Base-by-base conservation (phyloP, 2,113 vertebrate species). In the Bos indicus region DNA sequence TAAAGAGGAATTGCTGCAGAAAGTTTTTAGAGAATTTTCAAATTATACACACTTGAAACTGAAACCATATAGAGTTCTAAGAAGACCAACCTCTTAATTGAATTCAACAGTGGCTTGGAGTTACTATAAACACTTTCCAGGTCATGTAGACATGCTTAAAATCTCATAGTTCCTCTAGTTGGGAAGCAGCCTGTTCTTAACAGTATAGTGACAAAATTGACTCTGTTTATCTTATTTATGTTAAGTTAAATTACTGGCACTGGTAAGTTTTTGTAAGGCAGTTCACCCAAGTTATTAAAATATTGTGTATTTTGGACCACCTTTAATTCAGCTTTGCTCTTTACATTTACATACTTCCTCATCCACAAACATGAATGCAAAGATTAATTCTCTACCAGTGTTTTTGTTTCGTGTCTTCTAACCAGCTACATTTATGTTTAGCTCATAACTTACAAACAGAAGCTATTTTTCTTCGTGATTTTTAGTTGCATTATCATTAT, bases 381-480 rank as follows among this genome's bases (percentile, higher is more conserved):
- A 95, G 74, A 97, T 90, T 60, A 96, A 88, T 90, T 88, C 33
- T 91, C 82, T 95, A 82, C 77, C 85, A 88, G 4, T 94, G 48
- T 92, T 97, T 97, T 96, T 17, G 2, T 91, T 91, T 78, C 56
- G 60, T 59, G 23, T 88, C 67, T 54, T 97, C 95, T 91, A 89
- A 74, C 43, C 95, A 95, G 81, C 17, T 8, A 56, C 93, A 15
- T 23, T 28, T 93, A 80, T 74, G 43, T 86, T 93, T 86, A 83
- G 67, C 80, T 97, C 97, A 59, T 91, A 90, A 52, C 36, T 60
- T 91, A 83, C 8, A 87, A 86, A 95, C 26, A 57, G 15, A 80
- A 81, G 15, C 10, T 92, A 67, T 64, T 95, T 97, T 97, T 95
- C 54, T 95, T 93, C 52, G 46, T 88, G 26, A 56, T 88, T 86